Evolutionary conservation across 2,888 invertebrate species (phyloP), one percentile per base, ranked within the genome.

Genomic region (Diadromus collaris): DNA sequence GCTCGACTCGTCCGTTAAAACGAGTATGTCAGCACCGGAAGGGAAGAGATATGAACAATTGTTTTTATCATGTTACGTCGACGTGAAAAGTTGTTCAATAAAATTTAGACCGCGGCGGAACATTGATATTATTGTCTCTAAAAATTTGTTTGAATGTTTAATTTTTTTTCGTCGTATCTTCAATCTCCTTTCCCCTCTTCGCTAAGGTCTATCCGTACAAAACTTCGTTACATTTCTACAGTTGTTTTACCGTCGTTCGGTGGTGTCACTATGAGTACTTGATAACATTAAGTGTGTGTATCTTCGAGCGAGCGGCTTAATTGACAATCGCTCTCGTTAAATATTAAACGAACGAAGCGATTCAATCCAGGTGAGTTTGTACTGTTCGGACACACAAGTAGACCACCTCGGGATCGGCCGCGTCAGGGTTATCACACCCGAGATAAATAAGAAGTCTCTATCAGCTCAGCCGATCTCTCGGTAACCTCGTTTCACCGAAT

Each of bases 71-170:
- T 82, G 83, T 81, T 82, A 81, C 79, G 72, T 79, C 70, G 68
- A 73, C 68, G 81, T 80, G 81, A 56, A 79, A 80, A 84, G 82
- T 83, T 83, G 82, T 83, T 84, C 82, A 84, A 84, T 83, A 83
- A 84, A 83, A 78, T 82, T 83, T 79, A 82, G 79, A 83, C 73
- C 79, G 79, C 83, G 80, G 67, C 67, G 74, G 48, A 80, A 79
- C 72, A 74, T 27, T 71, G 48, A 68, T 70, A 48, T 32, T 56
- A 24, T n/a, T 41, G 48, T 61, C 29, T 68, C 56, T 41, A 64
- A 24, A 56, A 56, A 41, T 38, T 16, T 56, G 56, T 67, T 29
- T n/a, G n/a, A 10, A 34, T 24, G 4, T 27, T 58, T 54, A 34
- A 19, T 32, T 21, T 68, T 64, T 58, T 19, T 54, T 44, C n/a